Conservation (phyloP, 2,888 invertebrate genomes). For the Dione vanillae region DNA sequence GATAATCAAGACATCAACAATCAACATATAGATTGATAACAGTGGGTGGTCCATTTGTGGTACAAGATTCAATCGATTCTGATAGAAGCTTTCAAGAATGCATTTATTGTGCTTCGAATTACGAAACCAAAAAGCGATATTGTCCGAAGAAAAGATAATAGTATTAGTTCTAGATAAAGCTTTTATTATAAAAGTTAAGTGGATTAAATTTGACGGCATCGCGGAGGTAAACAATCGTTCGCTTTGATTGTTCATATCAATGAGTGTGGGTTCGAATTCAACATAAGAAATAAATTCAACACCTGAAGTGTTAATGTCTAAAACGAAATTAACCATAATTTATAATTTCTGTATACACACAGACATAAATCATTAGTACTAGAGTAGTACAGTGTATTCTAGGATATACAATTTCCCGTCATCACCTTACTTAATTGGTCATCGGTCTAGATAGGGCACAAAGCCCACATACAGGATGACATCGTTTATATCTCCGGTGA, state of each 20-base stretch:
- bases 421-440: conserved; percentile 53
- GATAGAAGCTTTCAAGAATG: conserved; percentile 24
- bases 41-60: conserved; percentile 42
- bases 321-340: too few relatives aligned
- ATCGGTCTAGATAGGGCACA: conserved; percentile 51
- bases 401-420: conserved; percentile 47
- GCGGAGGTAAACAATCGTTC: too few relatives aligned
- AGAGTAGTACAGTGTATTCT: conserved; percentile 45
- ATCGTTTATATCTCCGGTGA: conserved; percentile 55
- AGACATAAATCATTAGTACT: not conserved
- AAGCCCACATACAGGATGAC: conserved; percentile 61
- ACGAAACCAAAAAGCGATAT: conserved; percentile 23
- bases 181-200: not conserved
- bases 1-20: conserved; percentile 40
- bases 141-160: not conserved
- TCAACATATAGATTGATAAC: conserved; percentile 38
- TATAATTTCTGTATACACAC: not conserved
- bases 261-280: not conserved
- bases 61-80: conserved; percentile 34
- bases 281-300: not conserved
- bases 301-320: not conserved
- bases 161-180: not conserved
- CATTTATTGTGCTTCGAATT: conserved; percentile 17
- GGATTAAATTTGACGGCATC: too few relatives aligned
- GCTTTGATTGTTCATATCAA: too few relatives aligned